Evolutionary conservation across 1,140 invertebrate species (phyloP), one percentile per base, ranked within the genome.

Genomic region (Eriocheir sinensis): DNA sequence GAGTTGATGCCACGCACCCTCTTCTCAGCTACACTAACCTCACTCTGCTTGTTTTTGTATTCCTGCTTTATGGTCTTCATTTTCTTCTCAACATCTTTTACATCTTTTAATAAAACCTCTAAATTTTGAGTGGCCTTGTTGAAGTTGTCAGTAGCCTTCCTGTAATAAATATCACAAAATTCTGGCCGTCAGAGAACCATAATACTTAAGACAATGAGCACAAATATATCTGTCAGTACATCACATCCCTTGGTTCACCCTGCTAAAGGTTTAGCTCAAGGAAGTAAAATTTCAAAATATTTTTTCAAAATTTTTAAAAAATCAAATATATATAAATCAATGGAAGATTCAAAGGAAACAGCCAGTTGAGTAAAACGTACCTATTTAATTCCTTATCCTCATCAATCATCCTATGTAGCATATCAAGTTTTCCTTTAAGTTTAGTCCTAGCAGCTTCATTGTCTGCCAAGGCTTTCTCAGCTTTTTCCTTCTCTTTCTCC

Each of bases 1-100:
- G 30, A 85, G 21, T 27, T 30, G 21, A 86, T 53, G 15, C 27
- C 40, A 36, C n/a, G 17, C 8, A 93, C 32, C 36, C 86, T 93
- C 8, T 83, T 41, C 30, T 93, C 79, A 8, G 81, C 32, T 3
- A 34, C 12, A 44, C 21, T 6, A n/a, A 12, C 21, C 27, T 53
- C 38, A 40, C 34, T 34, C 81, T 93, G 79, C n/a, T 86, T 83
- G 0, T 93, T 81, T 36, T 93, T 93, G 12, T 48, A 44, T 40
- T 44, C 27, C 12, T 34, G 30, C 36, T 53, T 93, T 27, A 48
- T 30, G 0, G 53, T 34, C 9, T 15, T 53, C 81, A 93, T 34
- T 34, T 38, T 15, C 21, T 85, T 41, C 3, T 53, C 85, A 3
- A 41, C 27, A 40, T 32, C 30, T 83, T 80, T n/a, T 34, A 85